These are phyloP conservation scores for Chelmon rostratus DNA, from an alignment of 2,797 vertebrate species.

Conservation along the genomic window DNA sequence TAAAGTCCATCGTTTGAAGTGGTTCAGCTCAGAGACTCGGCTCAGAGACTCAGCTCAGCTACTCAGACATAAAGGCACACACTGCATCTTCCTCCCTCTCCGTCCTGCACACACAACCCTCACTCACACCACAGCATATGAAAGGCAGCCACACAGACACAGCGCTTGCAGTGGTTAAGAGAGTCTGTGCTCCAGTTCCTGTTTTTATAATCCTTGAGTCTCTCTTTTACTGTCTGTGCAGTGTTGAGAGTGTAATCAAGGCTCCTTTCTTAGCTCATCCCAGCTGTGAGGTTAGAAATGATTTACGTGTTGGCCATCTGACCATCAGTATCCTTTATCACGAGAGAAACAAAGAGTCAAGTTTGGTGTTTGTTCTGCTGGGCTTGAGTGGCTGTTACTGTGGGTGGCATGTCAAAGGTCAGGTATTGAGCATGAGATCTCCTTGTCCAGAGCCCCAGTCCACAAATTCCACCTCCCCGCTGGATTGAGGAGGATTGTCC, in stretches of 20 bases:
- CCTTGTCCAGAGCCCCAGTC: slow-evolving; percentile 86
- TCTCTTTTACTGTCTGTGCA: slow-evolving; percentile 39
- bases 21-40: slow-evolving; percentile 69
- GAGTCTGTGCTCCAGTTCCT: slow-evolving; percentile 29
- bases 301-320: slow-evolving; percentile 44
- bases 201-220: slow-evolving; percentile 25
- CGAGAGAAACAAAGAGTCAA: slow-evolving; percentile 36
- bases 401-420: slow-evolving; percentile 53
- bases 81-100: slow-evolving; percentile 46
- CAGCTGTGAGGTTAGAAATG: slow-evolving; percentile 25
- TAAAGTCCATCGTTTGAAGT: slow-evolving; percentile 76
- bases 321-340: slow-evolving; percentile 26
- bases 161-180: slow-evolving; percentile 39
- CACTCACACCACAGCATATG: slow-evolving; percentile 41
- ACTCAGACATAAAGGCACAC: slow-evolving; percentile 62
- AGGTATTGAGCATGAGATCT: slow-evolving; percentile 77
- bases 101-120: slow-evolving; percentile 61
- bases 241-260: slow-evolving; percentile 27
- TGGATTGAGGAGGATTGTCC: slow-evolving; percentile 78
- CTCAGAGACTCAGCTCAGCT: slow-evolving; percentile 62
- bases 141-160: slow-evolving; percentile 37
- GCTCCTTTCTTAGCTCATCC: slow-evolving; percentile 26
- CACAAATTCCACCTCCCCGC: slow-evolving; percentile 75
- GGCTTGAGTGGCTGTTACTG: slow-evolving; percentile 21
- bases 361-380: slow-evolving; percentile 32